Percentiles rank a stretch among this genome's conserved stretches.
Conservation (phyloP, 2,113 vertebrate genomes). For the Cheilinus undulatus region DNA sequence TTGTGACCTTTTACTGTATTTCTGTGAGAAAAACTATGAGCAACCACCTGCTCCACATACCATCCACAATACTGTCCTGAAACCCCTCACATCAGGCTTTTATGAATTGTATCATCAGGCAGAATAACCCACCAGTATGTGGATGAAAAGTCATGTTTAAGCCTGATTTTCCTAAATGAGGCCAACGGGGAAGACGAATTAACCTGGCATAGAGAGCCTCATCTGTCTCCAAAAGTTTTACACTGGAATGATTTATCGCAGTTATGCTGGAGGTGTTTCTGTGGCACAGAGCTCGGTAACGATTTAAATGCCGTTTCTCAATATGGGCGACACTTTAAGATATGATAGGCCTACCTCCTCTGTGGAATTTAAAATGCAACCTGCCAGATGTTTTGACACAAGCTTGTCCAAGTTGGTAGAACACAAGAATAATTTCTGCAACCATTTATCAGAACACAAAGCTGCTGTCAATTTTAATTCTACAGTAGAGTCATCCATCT, state of each 20-base stretch:
- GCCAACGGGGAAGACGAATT: constrained; percentile 4
- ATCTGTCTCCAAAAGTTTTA: neutral
- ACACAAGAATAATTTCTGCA: neutral
- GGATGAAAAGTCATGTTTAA: neutral
- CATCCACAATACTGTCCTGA: neutral
- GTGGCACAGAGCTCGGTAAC: neutral
- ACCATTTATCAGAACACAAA: neutral
- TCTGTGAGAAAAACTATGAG: neutral
- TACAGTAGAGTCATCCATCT: neutral
- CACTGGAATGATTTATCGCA: constrained; percentile 19
- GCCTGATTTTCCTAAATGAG: neutral
- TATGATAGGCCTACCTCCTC: neutral
- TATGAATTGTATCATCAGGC: neutral
- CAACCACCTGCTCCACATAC: neutral
- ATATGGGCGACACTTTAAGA: neutral
- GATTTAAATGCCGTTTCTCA: constrained; percentile 1
- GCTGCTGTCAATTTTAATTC: neutral
- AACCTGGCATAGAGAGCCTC: neutral
- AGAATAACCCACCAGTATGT: neutral
- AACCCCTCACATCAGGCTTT: neutral
- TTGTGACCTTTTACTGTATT: neutral
- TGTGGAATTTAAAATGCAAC: neutral
- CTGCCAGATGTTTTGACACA: neutral
- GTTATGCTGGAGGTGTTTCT: neutral
- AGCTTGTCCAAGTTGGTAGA: neutral